Evolutionary conservation across 2,797 vertebrate species (phyloP).

Genomic region (Sternotherus odoratus): DNA sequence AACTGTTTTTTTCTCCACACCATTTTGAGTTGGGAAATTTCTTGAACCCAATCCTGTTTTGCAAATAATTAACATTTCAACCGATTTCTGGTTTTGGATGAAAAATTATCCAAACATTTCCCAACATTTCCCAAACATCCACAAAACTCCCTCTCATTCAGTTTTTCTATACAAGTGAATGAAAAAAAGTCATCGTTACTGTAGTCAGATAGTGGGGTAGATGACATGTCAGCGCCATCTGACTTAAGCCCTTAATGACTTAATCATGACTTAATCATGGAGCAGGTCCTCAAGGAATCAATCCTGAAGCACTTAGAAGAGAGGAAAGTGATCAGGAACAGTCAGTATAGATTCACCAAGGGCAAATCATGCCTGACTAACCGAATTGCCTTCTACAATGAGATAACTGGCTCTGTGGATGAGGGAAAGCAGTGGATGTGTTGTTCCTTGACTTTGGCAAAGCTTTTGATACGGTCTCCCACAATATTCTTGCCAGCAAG

Average conservation of each 20-base stretch:
- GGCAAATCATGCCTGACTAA: no score
- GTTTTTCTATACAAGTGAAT: neutral
- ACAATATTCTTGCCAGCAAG: no score
- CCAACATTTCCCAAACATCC: neutral
- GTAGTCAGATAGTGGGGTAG: neutral
- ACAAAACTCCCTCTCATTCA: neutral
- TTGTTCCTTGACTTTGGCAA: no score
- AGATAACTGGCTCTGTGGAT: no score
- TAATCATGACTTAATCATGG: no score
- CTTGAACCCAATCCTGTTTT: neutral
- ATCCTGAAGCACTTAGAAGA: no score
- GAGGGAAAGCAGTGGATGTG: no score
- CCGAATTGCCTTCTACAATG: no score
- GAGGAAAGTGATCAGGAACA: no score
- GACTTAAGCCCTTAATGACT: neutral
- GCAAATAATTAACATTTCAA: neutral
- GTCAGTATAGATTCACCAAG: no score
- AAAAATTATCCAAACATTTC: neutral
- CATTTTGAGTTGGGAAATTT: neutral
- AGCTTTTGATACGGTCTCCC: no score
- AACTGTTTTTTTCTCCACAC: neutral
- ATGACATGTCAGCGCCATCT: neutral
- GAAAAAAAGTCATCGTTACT: neutral
- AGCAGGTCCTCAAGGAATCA: no score
- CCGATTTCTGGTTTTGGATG: neutral